Evolutionary conservation across 2,113 vertebrate species (phyloP).

Genomic region (Lathamus discolor): DNA sequence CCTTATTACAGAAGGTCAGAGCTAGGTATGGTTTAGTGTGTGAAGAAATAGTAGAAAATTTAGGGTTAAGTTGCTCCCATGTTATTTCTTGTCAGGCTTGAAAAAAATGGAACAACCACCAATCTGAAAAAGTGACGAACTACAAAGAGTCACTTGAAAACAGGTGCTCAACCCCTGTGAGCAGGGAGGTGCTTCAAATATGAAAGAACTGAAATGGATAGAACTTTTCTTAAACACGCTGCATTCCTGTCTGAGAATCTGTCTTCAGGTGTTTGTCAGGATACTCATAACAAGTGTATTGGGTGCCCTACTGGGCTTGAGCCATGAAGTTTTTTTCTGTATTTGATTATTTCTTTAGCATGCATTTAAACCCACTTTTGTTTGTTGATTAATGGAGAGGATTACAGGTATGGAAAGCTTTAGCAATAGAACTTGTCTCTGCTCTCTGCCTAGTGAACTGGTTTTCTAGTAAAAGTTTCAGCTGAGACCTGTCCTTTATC

Average conservation of each 20-base stretch:
- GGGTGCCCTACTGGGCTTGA: neutral
- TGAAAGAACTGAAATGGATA: neutral
- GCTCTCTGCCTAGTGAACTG: neutral
- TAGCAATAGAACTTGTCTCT: neutral
- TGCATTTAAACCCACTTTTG: neutral
- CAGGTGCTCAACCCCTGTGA: neutral
- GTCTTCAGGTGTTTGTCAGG: neutral
- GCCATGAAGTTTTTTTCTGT: neutral
- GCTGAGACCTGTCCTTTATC: neutral
- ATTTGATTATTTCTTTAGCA: neutral
- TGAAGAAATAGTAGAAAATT: neutral
- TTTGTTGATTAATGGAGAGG: neutral
- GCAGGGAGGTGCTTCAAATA: neutral
- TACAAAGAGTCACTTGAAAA: neutral
- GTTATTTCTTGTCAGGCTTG: neutral
- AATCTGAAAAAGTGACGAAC: neutral
- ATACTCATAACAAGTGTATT: neutral
- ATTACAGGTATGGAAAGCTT: neutral
- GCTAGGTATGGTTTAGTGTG: neutral
- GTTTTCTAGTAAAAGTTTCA: neutral
- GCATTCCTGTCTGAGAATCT: neutral
- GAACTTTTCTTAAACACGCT: neutral
- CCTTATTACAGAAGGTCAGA: neutral
- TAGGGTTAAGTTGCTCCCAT: neutral
- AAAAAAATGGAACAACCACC: neutral